Conservation (phyloP, 2,888 invertebrate genomes). For the Amphimallon solstitiale region DNA sequence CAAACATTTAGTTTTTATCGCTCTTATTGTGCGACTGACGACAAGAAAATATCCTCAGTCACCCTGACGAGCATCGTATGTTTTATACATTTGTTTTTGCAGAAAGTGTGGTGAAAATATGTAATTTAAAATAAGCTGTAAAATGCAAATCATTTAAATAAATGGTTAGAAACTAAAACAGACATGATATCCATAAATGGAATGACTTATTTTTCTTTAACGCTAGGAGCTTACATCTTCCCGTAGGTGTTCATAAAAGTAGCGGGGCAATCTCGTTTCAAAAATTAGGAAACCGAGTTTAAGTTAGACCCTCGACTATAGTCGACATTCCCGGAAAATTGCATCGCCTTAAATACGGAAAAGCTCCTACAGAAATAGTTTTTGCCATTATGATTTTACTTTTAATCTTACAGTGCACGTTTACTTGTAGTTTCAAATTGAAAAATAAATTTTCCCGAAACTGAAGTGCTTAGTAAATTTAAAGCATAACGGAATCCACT, state of each 20-base stretch:
- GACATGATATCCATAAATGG: no score
- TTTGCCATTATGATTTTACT: conserved; percentile 1
- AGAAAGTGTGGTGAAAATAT: no score
- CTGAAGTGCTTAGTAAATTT: not conserved
- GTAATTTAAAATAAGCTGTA: no score
- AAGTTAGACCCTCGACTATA: not conserved
- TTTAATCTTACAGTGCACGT: not conserved
- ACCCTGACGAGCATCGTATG: no score
- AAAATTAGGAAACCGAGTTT: not conserved
- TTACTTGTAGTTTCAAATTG: conserved; percentile 1
- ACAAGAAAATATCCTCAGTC: no score
- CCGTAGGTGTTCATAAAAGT: conserved; percentile 1
- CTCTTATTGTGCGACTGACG: no score
- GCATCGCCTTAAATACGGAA: not conserved
- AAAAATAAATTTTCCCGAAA: conserved; percentile 46
- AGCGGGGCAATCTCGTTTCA: conserved; percentile 6
- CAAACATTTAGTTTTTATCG: no score
- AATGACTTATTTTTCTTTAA: not conserved
- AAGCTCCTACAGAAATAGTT: not conserved
- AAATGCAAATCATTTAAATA: no score
- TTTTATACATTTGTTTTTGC: no score
- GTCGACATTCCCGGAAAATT: not conserved
- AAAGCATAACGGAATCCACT: no score
- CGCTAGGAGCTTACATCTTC: not conserved
- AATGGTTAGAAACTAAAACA: no score